These are phyloP conservation scores for Scyliorhinus canicula DNA, from an alignment of 2,797 vertebrate species.

Conservation along the genomic window DNA sequence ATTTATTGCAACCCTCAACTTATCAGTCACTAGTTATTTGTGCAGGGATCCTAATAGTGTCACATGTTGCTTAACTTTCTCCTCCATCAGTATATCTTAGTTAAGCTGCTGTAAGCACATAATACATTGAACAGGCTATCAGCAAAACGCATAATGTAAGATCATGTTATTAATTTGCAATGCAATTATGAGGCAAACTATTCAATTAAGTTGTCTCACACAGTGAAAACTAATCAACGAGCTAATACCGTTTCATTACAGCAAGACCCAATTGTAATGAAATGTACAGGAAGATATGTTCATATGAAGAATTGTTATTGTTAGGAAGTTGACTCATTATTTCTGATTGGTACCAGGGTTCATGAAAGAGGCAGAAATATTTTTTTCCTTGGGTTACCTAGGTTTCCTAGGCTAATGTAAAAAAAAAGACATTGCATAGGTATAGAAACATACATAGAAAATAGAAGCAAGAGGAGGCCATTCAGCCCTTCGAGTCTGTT, in stretches of 20 bases:
- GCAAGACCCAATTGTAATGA: conserved; percentile 11
- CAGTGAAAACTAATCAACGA: conserved; percentile 37
- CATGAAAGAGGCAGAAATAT: background rate
- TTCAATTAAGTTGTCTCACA: conserved; percentile 38
- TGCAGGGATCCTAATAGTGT: background rate
- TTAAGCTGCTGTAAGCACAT: conserved; percentile 32
- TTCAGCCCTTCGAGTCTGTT: no score
- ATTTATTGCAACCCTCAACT: conserved; percentile 2
- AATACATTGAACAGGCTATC: conserved; percentile 34
- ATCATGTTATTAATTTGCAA: conserved; percentile 38
- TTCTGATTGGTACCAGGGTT: conserved; percentile 26
- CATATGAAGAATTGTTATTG: conserved; percentile 15
- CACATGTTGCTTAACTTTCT: conserved; percentile 26
- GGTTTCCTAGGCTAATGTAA: background rate
- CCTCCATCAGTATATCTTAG: conserved; percentile 22
- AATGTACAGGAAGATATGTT: conserved; percentile 32
- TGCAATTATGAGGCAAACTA: conserved; percentile 38
- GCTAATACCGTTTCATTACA: conserved; percentile 37
- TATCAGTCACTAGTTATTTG: conserved; percentile 16
- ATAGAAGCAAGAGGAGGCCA: no score
- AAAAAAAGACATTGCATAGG: background rate
- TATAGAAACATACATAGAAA: no score
- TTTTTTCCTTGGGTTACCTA: background rate
- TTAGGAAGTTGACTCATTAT: conserved; percentile 29
- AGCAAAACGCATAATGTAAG: conserved; percentile 30